phyloP scores from a whole-genome alignment of 2,888 invertebrate species.

The Chironomus tentans region DNA sequence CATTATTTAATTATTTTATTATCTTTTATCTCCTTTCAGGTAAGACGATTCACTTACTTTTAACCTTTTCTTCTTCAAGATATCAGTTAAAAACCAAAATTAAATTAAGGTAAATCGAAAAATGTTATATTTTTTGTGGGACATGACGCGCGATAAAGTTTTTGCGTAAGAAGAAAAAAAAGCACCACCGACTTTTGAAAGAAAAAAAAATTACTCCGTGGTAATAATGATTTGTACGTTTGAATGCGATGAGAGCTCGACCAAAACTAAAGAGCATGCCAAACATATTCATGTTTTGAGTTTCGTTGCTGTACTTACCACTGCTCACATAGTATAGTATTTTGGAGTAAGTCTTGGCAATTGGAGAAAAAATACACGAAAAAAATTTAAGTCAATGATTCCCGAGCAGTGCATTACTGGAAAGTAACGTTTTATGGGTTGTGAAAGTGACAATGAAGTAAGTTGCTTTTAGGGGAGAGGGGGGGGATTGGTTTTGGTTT shows the following conservation, averaged over 20 bases:
- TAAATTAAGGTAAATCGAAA: background rate
- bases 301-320: background rate
- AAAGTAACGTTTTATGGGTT: too few species aligned
- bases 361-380: background rate
- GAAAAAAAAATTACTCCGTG: background rate
- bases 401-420: too few species aligned
- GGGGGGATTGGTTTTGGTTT: too few species aligned
- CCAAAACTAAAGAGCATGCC: conserved; percentile 9
- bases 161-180: background rate
- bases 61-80: background rate
- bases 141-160: background rate
- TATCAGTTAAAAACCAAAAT: too few species aligned
- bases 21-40: conserved; percentile 12
- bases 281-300: background rate
- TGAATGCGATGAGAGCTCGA: conserved; percentile 4
- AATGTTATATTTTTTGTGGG: background rate
- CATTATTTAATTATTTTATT: conserved; percentile 7
- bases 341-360: background rate
- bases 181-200: background rate
- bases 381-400: too few species aligned
- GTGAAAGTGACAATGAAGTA: too few species aligned
- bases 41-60: conserved; percentile 16
- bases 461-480: too few species aligned
- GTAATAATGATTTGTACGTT: background rate
- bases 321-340: background rate